Base-by-base conservation (phyloP, 2,113 vertebrate species). In the Lophochroa leadbeateri region DNA sequence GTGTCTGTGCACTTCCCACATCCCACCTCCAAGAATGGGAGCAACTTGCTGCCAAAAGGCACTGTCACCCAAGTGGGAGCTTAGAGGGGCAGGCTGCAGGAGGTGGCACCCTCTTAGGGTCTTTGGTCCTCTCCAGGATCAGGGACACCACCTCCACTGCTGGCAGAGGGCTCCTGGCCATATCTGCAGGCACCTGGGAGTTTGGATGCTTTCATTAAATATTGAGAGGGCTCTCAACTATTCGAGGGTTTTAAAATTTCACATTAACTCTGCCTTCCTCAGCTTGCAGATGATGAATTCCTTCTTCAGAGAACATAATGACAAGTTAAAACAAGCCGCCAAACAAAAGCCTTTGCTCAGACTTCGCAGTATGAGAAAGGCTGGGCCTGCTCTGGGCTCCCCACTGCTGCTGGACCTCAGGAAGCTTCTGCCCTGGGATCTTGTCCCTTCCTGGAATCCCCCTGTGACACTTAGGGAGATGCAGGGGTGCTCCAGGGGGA, bases 181-280 rank as follows among this genome's bases (percentile, higher is more conserved):
- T 82, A 72, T 89, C 88, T 71, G 83, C 83, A 91, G 86, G 75
- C 68, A 86, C 57, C 43, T 17, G 3, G 80, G 86, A 82, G 44
- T 91, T 95, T 0, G 21, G 80, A 92, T 88, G 77, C 72, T 63
- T 79, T 90, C 69, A 93, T 95, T 49, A 96, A 95, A 92, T 86
- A 93, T 96, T 96, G 88, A 95, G 47, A 95, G 41, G 63, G 57
- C 94, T 96, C 92, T 96, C 94, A 93, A 88, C 53, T 72, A 72
- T 88, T 86, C 10, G 52, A 94, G 70, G 90, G 86, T 65, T 95
- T 95, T 92, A 88, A 95, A 94, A 91, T 91, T 95, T 94, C 52
- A 78, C 80, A 96, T 93, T 88, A 92, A 68, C 86, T 94, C 90
- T 79, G 90, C 77, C 47, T 65, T 93, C 81, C 80, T 94, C 39